Conservation (phyloP, 2,797 vertebrate genomes). For the Carcharodon carcharias region DNA sequence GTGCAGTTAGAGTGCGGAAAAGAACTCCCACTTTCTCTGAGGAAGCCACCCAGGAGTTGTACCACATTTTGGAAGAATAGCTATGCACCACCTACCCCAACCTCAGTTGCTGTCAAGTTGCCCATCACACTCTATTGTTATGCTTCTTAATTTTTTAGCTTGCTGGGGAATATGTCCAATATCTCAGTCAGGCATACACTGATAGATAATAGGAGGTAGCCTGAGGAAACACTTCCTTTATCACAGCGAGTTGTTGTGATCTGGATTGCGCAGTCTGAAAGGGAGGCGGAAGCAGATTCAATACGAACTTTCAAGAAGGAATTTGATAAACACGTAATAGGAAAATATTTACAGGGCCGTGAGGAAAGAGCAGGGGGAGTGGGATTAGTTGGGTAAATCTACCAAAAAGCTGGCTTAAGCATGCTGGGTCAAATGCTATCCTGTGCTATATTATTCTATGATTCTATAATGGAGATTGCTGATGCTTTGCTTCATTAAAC, state of each 20-base stretch:
- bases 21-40: background rate
- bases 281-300: too few species aligned
- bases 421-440: too few species aligned
- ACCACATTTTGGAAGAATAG: background rate
- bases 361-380: too few species aligned
- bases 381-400: too few species aligned
- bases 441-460: too few species aligned
- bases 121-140: background rate
- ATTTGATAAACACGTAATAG: too few species aligned
- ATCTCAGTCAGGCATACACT: background rate
- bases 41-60: background rate
- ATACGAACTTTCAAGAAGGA: too few species aligned
- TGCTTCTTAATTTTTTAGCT: background rate
- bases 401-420: too few species aligned
- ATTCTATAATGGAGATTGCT: too few species aligned
- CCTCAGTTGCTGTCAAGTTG: background rate
- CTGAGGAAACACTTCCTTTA: background rate
- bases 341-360: too few species aligned
- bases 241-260: background rate
- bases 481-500: too few species aligned
- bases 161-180: background rate
- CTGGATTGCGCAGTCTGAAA: too few species aligned
- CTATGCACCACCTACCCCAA: background rate
- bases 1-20: background rate
- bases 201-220: background rate